Base-by-base conservation (phyloP, 2,797 vertebrate species). In the Eidolon dupreanum region DNA sequence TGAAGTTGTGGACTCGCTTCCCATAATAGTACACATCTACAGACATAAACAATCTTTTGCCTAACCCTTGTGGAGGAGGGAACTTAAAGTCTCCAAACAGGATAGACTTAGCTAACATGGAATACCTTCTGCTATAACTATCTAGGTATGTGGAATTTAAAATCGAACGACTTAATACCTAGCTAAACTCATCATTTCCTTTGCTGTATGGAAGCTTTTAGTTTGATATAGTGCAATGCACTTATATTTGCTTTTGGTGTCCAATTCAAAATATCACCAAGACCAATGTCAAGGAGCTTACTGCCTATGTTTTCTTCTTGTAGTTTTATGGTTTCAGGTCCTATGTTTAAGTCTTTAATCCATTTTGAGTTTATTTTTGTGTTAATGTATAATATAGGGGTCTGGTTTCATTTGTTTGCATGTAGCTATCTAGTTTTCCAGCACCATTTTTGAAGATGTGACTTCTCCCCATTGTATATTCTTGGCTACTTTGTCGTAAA, bases 121-220 rank as follows among this genome's bases (percentile, higher is more conserved):
- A 92, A 51, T 74, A 49, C 24, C 24, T 94, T 57, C 82, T 90
- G 11, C 16, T 74, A 3, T 87, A 86, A 84, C 41, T 84, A 78
- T 31, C 33, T 89, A 77, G 49, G 82, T 87, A 79, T 75, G 36
- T 33, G 85, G n/a, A 84, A 68, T 79, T 90, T 94, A 90, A 90
- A 73, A 87, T 31, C 36, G 57, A 86, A 53, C 4, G 59, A 66
- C 53, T 84, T 89, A 83, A 73, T 82, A 65, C 24, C n/a, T 68
- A 86, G 7, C 15, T 95, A 12, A 90, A 75, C 38, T 38, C 2
- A 74, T 28, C 33, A 51, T 59, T 85, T 90, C 41, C 71, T 90
- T 90, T 85, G 20, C 36, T 24, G 16, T 78, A 24, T n/a, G 49
- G 8, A 84, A 93, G 20, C 43, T 61, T 90, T 94, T 33, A 78